Evolutionary conservation across 2,888 invertebrate genomes (phyloP).

Genomic region (Oligia strigilis): DNA sequence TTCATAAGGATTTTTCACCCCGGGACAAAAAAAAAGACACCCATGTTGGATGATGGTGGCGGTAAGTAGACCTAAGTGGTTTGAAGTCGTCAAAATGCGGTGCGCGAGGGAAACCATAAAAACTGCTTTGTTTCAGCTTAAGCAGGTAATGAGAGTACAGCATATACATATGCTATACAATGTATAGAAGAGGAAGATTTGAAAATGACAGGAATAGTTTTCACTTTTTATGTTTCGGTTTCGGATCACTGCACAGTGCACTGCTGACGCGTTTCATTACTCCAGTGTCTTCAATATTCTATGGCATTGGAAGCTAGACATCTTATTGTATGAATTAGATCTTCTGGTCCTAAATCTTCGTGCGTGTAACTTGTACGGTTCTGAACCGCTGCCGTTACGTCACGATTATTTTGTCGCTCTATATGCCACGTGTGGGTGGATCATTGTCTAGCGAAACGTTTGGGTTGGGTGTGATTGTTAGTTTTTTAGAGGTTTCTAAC

Average conservation of each 20-base stretch:
- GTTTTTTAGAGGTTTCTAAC: conserved; percentile 6
- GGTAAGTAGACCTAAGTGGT: background rate
- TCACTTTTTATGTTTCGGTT: no score
- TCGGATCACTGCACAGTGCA: no score
- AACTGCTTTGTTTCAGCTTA: background rate
- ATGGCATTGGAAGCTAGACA: background rate
- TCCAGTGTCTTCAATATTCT: background rate
- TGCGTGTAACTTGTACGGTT: conserved; percentile 27
- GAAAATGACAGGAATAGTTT: no score
- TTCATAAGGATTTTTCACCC: no score
- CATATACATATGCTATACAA: no score
- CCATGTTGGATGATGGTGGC: no score
- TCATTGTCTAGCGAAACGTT: conserved; percentile 32
- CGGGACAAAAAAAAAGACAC: no score
- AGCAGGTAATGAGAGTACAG: background rate
- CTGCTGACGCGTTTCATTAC: background rate
- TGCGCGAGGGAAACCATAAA: no score
- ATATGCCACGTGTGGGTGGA: conserved; percentile 34
- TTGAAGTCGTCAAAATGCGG: background rate
- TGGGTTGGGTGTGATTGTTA: conserved; percentile 9
- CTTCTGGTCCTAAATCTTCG: conserved; percentile 25
- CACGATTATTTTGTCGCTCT: conserved; percentile 40
- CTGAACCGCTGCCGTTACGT: conserved; percentile 49
- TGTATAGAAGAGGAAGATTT: background rate
- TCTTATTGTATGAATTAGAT: background rate